Conservation (phyloP, 2,888 invertebrate genomes). For the Erynnis tages region DNA sequence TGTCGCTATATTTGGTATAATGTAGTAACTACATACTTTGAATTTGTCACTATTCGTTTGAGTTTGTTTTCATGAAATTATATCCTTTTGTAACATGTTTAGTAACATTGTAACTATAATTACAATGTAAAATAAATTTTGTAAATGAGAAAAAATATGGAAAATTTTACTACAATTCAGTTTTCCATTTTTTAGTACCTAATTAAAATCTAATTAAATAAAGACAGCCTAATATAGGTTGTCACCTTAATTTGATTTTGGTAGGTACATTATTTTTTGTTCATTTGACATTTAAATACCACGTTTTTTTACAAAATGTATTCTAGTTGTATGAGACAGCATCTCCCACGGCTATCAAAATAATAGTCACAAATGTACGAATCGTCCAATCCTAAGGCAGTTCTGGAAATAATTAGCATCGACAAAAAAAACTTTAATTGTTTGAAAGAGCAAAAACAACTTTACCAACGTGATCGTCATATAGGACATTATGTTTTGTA, state of each 20-base stretch:
- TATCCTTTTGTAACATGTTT: too few relatives aligned
- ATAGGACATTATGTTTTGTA: slow-evolving; percentile 5
- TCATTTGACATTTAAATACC: background rate
- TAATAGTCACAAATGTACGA: background rate
- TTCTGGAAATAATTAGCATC: background rate
- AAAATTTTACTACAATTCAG: too few relatives aligned
- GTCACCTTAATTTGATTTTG: too few relatives aligned
- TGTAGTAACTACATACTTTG: background rate
- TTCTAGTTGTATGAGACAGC: background rate
- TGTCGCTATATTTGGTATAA: background rate
- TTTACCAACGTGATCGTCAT: background rate
- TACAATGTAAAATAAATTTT: too few relatives aligned
- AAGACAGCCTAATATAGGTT: too few relatives aligned
- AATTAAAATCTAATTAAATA: too few relatives aligned
- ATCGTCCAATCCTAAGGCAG: background rate
- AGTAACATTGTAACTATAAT: too few relatives aligned
- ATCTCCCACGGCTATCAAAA: slow-evolving; percentile 10
- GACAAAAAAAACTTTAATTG: slow-evolving; percentile 17
- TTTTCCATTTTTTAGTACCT: too few relatives aligned
- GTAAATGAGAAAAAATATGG: too few relatives aligned
- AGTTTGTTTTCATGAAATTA: background rate
- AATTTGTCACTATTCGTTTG: too few relatives aligned
- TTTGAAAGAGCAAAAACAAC: background rate
- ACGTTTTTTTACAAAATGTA: background rate
- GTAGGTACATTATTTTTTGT: background rate